Percentiles rank a stretch among this genome's conserved stretches.
Conservation (phyloP, 2,113 vertebrate genomes). For the Upupa epops region DNA sequence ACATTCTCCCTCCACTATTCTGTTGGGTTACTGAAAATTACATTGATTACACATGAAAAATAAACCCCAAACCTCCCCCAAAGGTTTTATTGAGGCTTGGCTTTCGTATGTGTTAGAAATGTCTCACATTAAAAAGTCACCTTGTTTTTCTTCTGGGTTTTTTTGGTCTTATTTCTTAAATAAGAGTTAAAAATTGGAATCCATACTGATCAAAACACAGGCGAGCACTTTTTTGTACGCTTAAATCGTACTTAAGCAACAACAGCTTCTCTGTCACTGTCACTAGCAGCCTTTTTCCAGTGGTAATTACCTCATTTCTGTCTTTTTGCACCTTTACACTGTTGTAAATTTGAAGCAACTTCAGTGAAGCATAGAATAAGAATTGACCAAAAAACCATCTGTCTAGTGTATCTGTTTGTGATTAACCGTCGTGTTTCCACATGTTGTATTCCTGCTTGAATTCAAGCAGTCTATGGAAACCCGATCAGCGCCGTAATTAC, state of each 20-base stretch:
- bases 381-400: constrained; percentile 11
- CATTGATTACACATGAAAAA: not conserved
- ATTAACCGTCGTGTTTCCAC: constrained; percentile 81
- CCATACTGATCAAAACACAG: not conserved
- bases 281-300: not conserved
- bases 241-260: constrained; percentile 8
- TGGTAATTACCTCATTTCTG: constrained; percentile 16
- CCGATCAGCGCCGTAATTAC: constrained; percentile 79
- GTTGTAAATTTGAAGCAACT: constrained; percentile 55
- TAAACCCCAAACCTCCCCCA: not conserved
- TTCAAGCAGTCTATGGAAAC: constrained; percentile 74
- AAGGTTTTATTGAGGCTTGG: not conserved
- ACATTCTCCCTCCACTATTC: not conserved
- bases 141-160: not conserved
- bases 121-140: not conserved
- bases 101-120: not conserved
- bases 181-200: not conserved
- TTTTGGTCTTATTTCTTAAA: not conserved
- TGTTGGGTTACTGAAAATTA: not conserved
- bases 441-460: constrained; percentile 72
- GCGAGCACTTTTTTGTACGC: not conserved
- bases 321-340: constrained; percentile 30
- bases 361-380: constrained; percentile 53
- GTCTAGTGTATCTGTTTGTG: constrained; percentile 76
- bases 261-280: not conserved